Evolutionary conservation across 2,888 invertebrate genomes (phyloP), one percentile per base, ranked within the genome.

Genomic region (Chaetogeoica ovagalla): DNA sequence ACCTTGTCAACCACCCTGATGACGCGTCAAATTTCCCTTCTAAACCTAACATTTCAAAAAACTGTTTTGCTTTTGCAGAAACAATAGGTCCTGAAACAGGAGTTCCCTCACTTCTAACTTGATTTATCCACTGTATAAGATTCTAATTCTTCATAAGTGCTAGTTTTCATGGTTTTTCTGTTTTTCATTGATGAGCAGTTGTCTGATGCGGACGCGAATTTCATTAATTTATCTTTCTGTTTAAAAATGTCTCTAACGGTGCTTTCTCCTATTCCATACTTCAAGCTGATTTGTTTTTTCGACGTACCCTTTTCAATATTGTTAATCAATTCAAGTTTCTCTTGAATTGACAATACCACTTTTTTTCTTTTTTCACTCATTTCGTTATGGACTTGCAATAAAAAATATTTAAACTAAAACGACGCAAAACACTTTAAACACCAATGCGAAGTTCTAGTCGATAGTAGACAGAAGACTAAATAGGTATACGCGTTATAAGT

Each of bases 231-330:
- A 65, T 65, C 63, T 11, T 39, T 65, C 11, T 65, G 39, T 13
- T 68, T 68, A 23, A 48, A 68, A 52, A 68, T 68, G 19, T 68
- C 52, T 7, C 17, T 48, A 23, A 68, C 52, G 11, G 68, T 23
- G 52, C 48, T 68, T 68, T 68, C 68, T 52, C 23, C 52, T 19
- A 68, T 68, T 52, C 68, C 19, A 52, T 68, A 17, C 23, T 17
- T 3, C 68, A 52, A 68, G 23, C 17, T 68, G 52, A 68, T 68
- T 52, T 52, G 48, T 68, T 68, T 68, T 68, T 68, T 68, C 48
- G 19, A 19, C 7, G 19, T 62, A 62, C 17, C 62, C 62, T 62
- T 62, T 62, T 62, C 30, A 30, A 62, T 30, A 6, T 15, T 37
- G 6, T 30, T 37, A 30, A 59, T 55, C 52, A 55, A 55, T 55